Evolutionary conservation across 2,888 invertebrate genomes (phyloP).

Genomic region (Liopterus haemorrhoidalis): DNA sequence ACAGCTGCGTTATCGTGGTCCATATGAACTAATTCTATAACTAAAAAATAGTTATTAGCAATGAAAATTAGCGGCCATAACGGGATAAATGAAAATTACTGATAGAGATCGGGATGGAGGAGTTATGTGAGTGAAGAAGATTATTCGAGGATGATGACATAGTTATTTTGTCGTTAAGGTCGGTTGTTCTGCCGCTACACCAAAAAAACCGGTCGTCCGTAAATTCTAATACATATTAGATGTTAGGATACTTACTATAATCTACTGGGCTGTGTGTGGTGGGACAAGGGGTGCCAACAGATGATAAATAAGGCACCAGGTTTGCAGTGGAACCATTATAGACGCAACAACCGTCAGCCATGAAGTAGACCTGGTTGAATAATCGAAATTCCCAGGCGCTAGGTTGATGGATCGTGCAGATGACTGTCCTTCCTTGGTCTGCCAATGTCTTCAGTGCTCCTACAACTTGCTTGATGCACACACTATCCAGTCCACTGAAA

Average conservation of each 20-base stretch:
- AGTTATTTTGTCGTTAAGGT: no score
- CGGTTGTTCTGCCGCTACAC: no score
- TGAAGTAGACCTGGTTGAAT: constrained; percentile 58
- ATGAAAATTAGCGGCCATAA: not conserved
- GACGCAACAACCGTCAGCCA: constrained; percentile 58
- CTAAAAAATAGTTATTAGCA: constrained; percentile 36
- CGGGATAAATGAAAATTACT: no score
- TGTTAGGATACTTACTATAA: constrained; percentile 50
- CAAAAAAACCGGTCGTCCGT: no score
- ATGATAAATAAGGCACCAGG: constrained; percentile 63
- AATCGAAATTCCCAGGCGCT: constrained; percentile 68
- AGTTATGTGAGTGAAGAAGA: no score
- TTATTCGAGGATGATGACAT: no score
- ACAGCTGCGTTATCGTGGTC: constrained; percentile 37
- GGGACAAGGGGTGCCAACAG: constrained; percentile 63
- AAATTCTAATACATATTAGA: no score
- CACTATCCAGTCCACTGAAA: constrained; percentile 65
- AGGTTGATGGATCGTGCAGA: constrained; percentile 78
- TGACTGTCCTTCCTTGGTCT: constrained; percentile 64
- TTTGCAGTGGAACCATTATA: constrained; percentile 63
- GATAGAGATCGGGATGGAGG: no score
- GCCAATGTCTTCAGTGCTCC: constrained; percentile 63
- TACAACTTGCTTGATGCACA: constrained; percentile 67
- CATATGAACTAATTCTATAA: constrained; percentile 44
- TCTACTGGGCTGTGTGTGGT: constrained; percentile 76